These are phyloP conservation scores for Wasmannia auropunctata DNA, from an alignment of 1,140 invertebrate species.

Conservation along the genomic window DNA sequence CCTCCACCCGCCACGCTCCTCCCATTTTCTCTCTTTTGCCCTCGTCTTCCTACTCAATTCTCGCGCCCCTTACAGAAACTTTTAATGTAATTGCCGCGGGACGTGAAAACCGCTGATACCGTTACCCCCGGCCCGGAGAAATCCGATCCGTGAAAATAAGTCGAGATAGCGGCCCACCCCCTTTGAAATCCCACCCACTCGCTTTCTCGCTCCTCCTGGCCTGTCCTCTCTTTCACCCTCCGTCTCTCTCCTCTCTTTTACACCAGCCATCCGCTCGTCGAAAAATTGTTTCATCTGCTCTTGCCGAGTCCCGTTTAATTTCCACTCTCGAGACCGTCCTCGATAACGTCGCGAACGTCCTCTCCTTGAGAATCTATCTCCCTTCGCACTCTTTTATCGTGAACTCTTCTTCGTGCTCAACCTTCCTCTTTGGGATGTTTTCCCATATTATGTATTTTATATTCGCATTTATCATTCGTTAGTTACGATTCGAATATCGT, in stretches of 20 bases:
- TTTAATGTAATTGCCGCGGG: conserved; percentile 78
- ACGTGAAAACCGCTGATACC: conserved; percentile 78
- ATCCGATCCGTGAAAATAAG: conserved; percentile 76
- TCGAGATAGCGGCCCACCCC: conserved; percentile 68
- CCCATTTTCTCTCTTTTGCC: conserved; percentile 66
- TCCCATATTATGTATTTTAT: conserved; percentile 13
- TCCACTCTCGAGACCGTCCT: conserved; percentile 55
- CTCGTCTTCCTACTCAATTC: conserved; percentile 70
- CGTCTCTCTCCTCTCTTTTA: background rate
- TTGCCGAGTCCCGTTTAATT: conserved; percentile 64
- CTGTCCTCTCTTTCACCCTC: conserved; percentile 21
- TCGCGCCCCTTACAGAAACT: conserved; percentile 76
- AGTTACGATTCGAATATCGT: background rate
- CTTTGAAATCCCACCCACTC: conserved; percentile 69
- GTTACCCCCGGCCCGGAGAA: conserved; percentile 69
- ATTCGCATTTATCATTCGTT: background rate
- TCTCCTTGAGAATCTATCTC: conserved; percentile 35
- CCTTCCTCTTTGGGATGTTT: background rate
- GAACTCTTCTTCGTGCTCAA: background rate
- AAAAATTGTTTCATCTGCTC: conserved; percentile 71
- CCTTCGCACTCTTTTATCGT: conserved; percentile 36
- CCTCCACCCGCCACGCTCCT: background rate
- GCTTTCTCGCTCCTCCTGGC: conserved; percentile 31
- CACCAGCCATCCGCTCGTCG: conserved; percentile 28
- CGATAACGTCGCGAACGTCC: conserved; percentile 47